A percentile compares a stretch with the other conserved stretches of the same genome.
phyloP scores from a whole-genome alignment of 2,797 vertebrate genomes.

The Borostomias antarcticus region DNA sequence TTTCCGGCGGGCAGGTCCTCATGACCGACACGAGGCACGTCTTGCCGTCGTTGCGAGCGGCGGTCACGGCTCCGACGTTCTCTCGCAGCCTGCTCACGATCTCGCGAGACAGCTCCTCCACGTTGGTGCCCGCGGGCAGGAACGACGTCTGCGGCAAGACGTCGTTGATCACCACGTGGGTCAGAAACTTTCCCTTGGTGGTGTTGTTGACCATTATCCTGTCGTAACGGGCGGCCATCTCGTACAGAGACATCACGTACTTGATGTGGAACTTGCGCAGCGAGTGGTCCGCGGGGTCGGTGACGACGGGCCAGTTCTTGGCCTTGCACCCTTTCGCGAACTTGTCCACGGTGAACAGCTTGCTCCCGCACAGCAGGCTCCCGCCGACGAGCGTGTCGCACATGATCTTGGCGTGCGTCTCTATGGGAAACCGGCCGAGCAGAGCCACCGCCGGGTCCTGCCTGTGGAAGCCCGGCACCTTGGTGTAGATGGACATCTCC shows the following conservation, averaged over 20 bases:
- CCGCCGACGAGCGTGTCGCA: background rate
- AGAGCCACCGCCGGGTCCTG: background rate
- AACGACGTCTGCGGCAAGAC: background rate
- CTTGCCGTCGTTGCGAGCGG: background rate
- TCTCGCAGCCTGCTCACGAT: background rate
- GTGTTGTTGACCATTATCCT: background rate
- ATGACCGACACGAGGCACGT: background rate
- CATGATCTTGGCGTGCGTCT: background rate
- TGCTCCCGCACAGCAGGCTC: background rate
- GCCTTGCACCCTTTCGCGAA: too few species aligned
- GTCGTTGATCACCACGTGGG: background rate
- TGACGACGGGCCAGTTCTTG: too few species aligned
- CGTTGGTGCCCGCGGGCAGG: background rate
- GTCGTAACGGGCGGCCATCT: background rate
- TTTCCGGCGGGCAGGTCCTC: background rate
- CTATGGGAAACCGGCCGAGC: background rate
- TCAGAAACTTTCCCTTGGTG: constrained; percentile 1
- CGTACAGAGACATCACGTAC: too few species aligned
- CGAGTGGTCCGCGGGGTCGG: background rate
- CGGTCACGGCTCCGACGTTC: background rate
- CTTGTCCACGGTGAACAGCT: background rate
- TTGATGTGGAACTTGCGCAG: too few species aligned
- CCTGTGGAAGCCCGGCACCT: background rate
- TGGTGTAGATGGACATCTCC: background rate
- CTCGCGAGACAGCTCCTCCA: background rate